Evolutionary conservation across 2,113 vertebrate species (phyloP), one percentile per base, ranked within the genome.

Genomic region (Rhinichthys klamathensis): DNA sequence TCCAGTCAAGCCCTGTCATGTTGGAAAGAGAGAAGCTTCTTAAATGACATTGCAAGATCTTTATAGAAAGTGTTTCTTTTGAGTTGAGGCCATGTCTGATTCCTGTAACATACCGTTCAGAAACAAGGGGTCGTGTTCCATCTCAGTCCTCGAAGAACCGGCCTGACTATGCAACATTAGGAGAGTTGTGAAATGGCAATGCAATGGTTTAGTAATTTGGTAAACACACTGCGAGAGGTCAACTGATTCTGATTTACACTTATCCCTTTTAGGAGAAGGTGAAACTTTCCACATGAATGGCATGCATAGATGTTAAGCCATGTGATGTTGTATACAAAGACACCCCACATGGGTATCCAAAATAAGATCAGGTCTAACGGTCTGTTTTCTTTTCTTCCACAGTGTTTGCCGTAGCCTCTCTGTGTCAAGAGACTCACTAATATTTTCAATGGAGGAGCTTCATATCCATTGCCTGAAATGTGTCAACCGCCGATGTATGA

Each of bases 401-500:
- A 92, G 67, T 89, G 91, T 91, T 91, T 91, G 85, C 89, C 91
- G 12, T 13, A 61, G 51, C 16, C 12, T 18, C 49, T 77, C 44
- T 27, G 25, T 70, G 81, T 70, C 11, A 18, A 51, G 11, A 27
- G 10, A 46, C 46, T 32, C 56, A 16, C 76, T 65, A 25, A 35
- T 44, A 63, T 81, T 51, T 85, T 30, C 51, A 83, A 99, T 99
- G 98, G 97, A 97, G 91, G 95, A 92, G 67, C 94, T 96, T 35
- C 98, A 99, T 89, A 84, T 94, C 5, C 98, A 99, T 92, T 99
- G 98, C 92, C 92, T 97, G 85, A 97, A 96, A 82, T 99, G 98
- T 94, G 94, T 99, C 90, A 99, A 97, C 88, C 95, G 98, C 83
- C 94, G 98, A 13, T 99, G 98, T 87, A 99, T 99, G 98, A 92